Conservation (phyloP, 53 echinoderm and acorn worm species). For the Echinarachnius parma region DNA sequence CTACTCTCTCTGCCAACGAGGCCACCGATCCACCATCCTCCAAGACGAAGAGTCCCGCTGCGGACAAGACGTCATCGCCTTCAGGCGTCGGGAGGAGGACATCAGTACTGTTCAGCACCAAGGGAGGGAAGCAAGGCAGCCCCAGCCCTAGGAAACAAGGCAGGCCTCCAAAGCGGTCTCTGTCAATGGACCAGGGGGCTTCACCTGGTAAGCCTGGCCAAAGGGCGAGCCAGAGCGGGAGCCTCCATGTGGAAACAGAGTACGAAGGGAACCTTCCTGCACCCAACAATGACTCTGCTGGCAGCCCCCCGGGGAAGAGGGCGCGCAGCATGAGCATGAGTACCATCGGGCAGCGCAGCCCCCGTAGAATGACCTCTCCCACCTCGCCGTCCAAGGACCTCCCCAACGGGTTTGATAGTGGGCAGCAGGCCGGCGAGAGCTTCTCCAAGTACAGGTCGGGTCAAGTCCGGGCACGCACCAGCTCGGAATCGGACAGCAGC, state of each 20-base stretch:
- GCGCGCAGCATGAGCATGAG: slow-evolving; percentile 83
- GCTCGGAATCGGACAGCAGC: slow-evolving; percentile 84
- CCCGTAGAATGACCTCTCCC: slow-evolving; percentile 52
- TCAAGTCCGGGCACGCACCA: slow-evolving; percentile 67
- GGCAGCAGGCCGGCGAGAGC: slow-evolving; percentile 59
- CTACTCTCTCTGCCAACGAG: slow-evolving; percentile 58
- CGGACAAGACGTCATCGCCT: slow-evolving; percentile 60
- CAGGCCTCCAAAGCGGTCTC: slow-evolving; percentile 74
- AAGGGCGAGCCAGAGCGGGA: slow-evolving; percentile 47
- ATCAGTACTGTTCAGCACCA: slow-evolving; percentile 85
- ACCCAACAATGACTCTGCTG: slow-evolving; percentile 38
- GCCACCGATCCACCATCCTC: slow-evolving; percentile 35
- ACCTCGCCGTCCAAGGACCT: slow-evolving; percentile 41
- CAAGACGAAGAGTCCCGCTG: slow-evolving; percentile 51
- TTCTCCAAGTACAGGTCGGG: slow-evolving; percentile 81
- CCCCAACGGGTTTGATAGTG: slow-evolving; percentile 74
- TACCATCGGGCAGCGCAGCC: slow-evolving; percentile 60
- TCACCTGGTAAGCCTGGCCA: slow-evolving; percentile 41
- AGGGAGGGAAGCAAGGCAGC: slow-evolving; percentile 75
- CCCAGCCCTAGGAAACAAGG: slow-evolving; percentile 60
- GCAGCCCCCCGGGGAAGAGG: slow-evolving; percentile 70
- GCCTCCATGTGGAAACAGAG: slow-evolving; percentile 69
- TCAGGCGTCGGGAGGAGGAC: slow-evolving; percentile 87
- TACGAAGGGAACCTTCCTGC: slow-evolving; percentile 73
- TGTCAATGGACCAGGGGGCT: slow-evolving; percentile 65